A percentile compares a stretch with the other conserved stretches of the same genome.
Conservation (phyloP, 2,113 vertebrate species). For the Podarcis cretensis region DNA sequence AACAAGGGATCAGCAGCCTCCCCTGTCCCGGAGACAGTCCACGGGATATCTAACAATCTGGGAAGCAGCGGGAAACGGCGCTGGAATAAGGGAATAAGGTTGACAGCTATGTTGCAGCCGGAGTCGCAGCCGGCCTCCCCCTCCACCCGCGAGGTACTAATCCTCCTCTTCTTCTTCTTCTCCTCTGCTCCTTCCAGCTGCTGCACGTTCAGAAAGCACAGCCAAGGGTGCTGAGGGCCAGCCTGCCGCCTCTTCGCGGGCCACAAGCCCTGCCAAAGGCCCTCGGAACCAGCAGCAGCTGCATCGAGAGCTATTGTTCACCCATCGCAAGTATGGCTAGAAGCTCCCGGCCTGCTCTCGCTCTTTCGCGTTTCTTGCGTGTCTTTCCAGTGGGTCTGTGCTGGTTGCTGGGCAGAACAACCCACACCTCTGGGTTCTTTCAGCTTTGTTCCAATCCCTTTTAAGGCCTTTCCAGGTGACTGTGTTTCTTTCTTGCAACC, state of each 20-base stretch:
- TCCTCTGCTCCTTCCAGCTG: neutral
- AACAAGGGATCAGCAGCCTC: too few relatives aligned
- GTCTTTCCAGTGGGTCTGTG: neutral
- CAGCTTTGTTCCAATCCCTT: neutral
- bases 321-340: conserved; percentile 47
- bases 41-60: too few relatives aligned
- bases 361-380: neutral
- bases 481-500: neutral
- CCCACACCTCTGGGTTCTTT: too few relatives aligned
- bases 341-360: neutral
- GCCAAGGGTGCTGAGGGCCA: conserved; percentile 9
- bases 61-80: too few relatives aligned
- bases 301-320: conserved; percentile 49
- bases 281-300: conserved; percentile 46
- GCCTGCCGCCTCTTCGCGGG: neutral
- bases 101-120: too few relatives aligned
- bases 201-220: neutral
- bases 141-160: neutral
- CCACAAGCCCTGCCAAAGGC: conserved; percentile 10
- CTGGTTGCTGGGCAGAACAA: neutral
- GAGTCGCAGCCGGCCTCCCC: neutral
- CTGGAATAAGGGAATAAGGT: too few relatives aligned
- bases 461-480: neutral
- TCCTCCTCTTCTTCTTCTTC: neutral
- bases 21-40: too few relatives aligned